Evolutionary conservation across 2,797 vertebrate species (phyloP).

Genomic region (Anomalospiza imberbis): DNA sequence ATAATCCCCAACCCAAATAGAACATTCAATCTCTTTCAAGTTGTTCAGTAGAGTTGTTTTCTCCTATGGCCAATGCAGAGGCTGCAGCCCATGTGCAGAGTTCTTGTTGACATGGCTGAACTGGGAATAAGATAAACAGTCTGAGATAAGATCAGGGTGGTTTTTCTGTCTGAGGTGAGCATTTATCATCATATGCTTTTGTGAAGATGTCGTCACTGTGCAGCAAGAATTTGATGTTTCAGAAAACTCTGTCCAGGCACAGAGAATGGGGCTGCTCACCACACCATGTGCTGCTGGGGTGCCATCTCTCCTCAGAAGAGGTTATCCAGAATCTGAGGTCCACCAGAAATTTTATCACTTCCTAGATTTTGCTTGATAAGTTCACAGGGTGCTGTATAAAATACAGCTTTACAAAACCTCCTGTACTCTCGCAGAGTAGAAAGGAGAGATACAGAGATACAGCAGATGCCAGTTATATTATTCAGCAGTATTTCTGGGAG

Average conservation of each 20-base stretch:
- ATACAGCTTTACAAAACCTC: not conserved
- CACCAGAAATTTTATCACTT: not conserved
- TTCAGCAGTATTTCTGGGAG: not conserved
- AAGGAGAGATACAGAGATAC: not conserved
- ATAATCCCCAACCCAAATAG: not conserved
- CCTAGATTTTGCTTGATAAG: not conserved
- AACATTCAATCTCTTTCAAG: not conserved
- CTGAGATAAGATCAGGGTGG: not conserved
- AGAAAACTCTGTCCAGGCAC: not conserved
- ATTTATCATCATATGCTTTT: not conserved
- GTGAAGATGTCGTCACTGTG: not conserved
- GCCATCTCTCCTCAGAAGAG: not conserved
- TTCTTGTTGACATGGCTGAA: not conserved
- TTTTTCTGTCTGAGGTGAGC: not conserved
- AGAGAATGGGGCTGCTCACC: not conserved
- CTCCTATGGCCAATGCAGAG: not conserved
- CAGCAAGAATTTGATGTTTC: not conserved
- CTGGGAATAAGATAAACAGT: not conserved
- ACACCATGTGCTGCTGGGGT: not conserved
- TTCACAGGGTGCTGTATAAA: not conserved
- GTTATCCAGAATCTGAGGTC: not conserved
- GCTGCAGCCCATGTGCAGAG: not conserved
- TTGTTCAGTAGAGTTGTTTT: not conserved
- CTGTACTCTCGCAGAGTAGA: not conserved
- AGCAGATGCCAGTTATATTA: not conserved